Conservation (phyloP, 2,888 invertebrate species). For the Subacronicta megacephala region DNA sequence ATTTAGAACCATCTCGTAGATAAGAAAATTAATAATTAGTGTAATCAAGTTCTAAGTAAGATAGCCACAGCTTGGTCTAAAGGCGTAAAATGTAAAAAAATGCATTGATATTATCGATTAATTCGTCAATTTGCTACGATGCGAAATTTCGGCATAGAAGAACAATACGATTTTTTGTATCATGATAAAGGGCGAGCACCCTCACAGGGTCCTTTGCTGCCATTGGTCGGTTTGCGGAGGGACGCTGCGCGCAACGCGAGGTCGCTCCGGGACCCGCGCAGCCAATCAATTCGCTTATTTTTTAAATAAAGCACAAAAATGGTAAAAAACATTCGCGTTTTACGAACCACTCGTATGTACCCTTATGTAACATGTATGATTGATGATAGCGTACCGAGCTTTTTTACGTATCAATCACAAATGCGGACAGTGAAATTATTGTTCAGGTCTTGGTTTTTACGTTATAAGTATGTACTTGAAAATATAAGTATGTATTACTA, state of each 20-base stretch:
- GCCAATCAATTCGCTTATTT: slow-evolving; percentile 88
- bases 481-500: too few species aligned
- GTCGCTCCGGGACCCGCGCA: slow-evolving; percentile 74
- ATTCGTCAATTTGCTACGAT: slow-evolving; percentile 45
- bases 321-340: slow-evolving; percentile 80
- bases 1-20: too few species aligned
- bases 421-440: not conserved
- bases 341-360: slow-evolving; percentile 65
- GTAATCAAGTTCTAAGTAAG: not conserved
- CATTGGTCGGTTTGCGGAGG: slow-evolving; percentile 75
- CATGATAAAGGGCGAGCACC: slow-evolving; percentile 82
- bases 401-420: slow-evolving; percentile 1
- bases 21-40: not conserved
- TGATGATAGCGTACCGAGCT: slow-evolving; percentile 31
- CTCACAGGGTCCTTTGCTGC: slow-evolving; percentile 65
- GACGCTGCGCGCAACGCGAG: slow-evolving; percentile 72
- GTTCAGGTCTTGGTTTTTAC: not conserved
- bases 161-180: slow-evolving; percentile 60
- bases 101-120: slow-evolving; percentile 30
- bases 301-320: slow-evolving; percentile 87
- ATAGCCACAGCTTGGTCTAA: not conserved
- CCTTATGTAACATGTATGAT: slow-evolving; percentile 69
- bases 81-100: slow-evolving; percentile 19
- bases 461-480: too few species aligned
- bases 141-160: slow-evolving; percentile 48